Base-by-base conservation (phyloP, 2,888 invertebrate genomes). In the Amorpha juglandis region DNA sequence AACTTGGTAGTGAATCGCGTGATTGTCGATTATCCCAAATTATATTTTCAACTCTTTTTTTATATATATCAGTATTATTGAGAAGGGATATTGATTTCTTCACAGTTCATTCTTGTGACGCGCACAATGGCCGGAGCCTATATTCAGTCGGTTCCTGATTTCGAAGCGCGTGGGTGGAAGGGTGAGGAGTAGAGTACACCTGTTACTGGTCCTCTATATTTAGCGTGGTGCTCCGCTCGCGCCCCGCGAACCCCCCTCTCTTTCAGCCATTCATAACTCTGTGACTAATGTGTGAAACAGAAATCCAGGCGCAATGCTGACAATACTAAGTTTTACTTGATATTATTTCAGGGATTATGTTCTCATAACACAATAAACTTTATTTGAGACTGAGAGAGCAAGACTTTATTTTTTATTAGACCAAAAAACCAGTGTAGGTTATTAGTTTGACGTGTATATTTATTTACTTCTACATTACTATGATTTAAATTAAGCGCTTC, bases 241-340 rank as follows among this genome's bases (percentile, higher is more conserved):
- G 47, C 71, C 65, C 77, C 71, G 68, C 75, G 69, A 74, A 70
- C 70, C 77, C 78, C 78, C 4, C 27, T 27, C 27, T 27, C 81
- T 80, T 76, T 80, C 78, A 80, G 75, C 82, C 89, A 89, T 86
- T 90, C 91, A 90, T 90, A 89, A 87, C 86, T 86, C 82, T 77
- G 79, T 91, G 92, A 92, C 88, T 92, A 92, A 92, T 90, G 86
- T 87, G 87, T 84, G 86, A 89, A 88, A 77, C 81, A 75, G 74
- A 71, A 79, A 70, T 77, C 55, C 12, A 74, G 68, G 71, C 70
- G 74, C 72, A 74, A 72, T 74, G 70, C 72, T 70, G 68, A 72
- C n/a, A n/a, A n/a, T n/a, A n/a, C 73, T 67, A 73, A 69, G 51
- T 19, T 12, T 45, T 42, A 64, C n/a, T 38, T 16, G 33, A 14